Percentiles rank a stretch among this genome's conserved stretches.
These are phyloP conservation scores for Zalophus californianus DNA, from an alignment of 2,797 vertebrate genomes.

Conservation along the genomic window DNA sequence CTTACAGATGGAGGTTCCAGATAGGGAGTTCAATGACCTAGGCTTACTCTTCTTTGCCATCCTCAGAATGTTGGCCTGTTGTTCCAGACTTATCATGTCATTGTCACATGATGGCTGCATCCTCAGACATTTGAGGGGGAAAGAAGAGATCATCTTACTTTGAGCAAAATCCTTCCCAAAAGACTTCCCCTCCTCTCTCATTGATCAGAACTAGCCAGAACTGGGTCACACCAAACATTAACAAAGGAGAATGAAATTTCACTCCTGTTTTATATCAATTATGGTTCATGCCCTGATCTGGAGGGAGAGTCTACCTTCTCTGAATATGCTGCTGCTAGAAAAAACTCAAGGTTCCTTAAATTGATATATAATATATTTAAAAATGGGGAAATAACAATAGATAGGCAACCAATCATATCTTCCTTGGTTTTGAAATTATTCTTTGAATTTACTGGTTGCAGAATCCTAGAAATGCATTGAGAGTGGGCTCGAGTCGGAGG, in stretches of 20 bases:
- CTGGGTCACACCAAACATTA: not conserved
- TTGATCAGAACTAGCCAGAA: not conserved
- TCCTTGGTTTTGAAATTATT: not conserved
- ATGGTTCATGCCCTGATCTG: not conserved
- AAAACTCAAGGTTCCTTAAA: not conserved
- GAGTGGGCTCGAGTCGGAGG: not conserved
- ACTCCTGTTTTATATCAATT: not conserved
- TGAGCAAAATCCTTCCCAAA: not conserved
- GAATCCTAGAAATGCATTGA: not conserved
- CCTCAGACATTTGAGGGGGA: not conserved
- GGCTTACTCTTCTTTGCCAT: not conserved
- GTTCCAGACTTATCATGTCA: not conserved
- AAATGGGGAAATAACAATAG: not conserved
- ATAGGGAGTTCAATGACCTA: not conserved
- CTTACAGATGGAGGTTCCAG: not conserved
- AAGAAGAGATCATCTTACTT: not conserved
- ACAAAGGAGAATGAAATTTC: not conserved
- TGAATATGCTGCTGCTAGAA: slow-evolving; percentile 1
- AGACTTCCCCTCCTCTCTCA: not conserved
- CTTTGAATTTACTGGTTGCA: not conserved
- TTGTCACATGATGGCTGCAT: not conserved
- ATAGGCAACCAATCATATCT: not conserved
- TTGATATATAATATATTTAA: not conserved
- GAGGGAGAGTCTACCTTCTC: not conserved
- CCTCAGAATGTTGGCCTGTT: not conserved